A percentile compares a stretch with the other conserved stretches of the same genome.
Evolutionary conservation across 2,797 vertebrate genomes (phyloP).

Genomic region (Centropyge bicolor): DNA sequence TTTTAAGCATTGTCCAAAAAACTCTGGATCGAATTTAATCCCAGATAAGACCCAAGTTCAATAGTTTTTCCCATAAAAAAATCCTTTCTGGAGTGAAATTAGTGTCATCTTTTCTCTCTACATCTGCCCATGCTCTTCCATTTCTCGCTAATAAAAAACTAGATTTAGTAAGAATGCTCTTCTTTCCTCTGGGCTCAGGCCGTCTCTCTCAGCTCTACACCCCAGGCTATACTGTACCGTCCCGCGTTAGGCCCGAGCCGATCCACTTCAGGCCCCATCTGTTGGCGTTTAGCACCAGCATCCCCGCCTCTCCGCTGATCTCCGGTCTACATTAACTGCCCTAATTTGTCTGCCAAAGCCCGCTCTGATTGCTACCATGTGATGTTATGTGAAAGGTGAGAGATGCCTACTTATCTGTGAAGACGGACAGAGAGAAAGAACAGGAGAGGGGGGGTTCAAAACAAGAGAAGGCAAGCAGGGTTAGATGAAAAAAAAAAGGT

Average conservation of each 20-base stretch:
- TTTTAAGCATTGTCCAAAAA: conserved; percentile 17
- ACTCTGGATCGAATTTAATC: conserved; percentile 23
- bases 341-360: conserved; percentile 87
- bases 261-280: conserved; percentile 79
- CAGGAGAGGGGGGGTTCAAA: conserved; percentile 13
- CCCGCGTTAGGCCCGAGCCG: conserved; percentile 35
- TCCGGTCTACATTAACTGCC: conserved; percentile 83
- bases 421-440: conserved; percentile 53
- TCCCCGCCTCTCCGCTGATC: conserved; percentile 81
- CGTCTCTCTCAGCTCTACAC: conserved; percentile 52
- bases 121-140: conserved; percentile 11
- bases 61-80: conserved; percentile 18
- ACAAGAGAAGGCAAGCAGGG: conserved; percentile 22
- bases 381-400: conserved; percentile 82
- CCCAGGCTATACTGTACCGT: conserved; percentile 61
- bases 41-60: conserved; percentile 33
- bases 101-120: conserved; percentile 1
- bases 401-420: conserved; percentile 82
- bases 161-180: conserved; percentile 41
- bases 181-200: conserved; percentile 51
- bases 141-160: conserved; percentile 46
- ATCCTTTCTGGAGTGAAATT: conserved; percentile 6
- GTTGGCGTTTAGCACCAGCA: conserved; percentile 83
- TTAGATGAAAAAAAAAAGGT: conserved; percentile 29
- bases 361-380: conserved; percentile 85